Percentiles rank a stretch among this genome's conserved stretches.
Conservation (phyloP, 2,113 vertebrate species). For the Sturnus vulgaris region DNA sequence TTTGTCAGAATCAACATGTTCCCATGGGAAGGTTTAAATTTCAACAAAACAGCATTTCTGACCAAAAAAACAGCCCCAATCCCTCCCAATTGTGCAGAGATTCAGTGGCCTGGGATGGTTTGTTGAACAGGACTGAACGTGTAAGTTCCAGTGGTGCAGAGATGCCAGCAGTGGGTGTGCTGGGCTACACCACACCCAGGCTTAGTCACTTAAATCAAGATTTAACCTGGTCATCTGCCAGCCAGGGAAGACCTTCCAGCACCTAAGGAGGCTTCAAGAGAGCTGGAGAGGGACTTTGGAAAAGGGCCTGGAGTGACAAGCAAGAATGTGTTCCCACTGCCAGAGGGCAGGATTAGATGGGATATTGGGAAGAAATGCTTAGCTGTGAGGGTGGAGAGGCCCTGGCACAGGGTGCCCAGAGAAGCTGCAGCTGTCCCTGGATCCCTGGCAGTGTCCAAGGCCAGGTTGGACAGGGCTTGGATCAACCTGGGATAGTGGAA, state of each 20-base stretch:
- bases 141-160: background rate
- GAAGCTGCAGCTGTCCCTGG: background rate
- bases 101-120: background rate
- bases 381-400: fast-evolving
- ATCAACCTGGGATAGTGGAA: fast-evolving
- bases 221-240: background rate
- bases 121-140: fast-evolving
- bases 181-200: background rate
- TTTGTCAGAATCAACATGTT: fast-evolving
- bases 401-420: background rate
- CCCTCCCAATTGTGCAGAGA: background rate
- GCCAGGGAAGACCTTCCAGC: background rate
- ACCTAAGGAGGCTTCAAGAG: background rate
- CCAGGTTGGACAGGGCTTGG: fast-evolving
- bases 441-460: background rate
- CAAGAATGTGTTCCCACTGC: background rate
- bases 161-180: background rate
- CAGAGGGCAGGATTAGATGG: background rate
- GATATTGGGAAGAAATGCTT: background rate
- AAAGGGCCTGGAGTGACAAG: background rate
- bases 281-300: background rate
- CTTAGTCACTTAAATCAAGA: background rate
- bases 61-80: background rate
- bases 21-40: background rate
- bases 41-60: background rate